phyloP scores from a whole-genome alignment of 2,797 vertebrate species.

The Distichodus sexfasciatus region DNA sequence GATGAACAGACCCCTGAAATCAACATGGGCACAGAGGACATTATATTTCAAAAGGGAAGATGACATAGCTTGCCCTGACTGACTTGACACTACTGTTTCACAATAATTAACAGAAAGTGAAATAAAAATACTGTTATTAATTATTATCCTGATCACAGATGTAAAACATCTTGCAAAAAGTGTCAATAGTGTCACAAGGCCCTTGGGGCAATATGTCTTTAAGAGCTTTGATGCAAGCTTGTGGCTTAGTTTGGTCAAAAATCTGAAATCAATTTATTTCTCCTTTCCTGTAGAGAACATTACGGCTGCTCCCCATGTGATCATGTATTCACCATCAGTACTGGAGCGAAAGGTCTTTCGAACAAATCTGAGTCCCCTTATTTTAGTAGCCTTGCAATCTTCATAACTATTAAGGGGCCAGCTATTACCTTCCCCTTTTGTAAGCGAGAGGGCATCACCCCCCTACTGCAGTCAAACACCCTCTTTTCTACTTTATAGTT shows the following conservation, averaged over 20 bases:
- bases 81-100: neutral
- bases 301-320: too few species aligned
- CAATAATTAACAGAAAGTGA: neutral
- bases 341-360: neutral
- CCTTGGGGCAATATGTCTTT: constrained; percentile 35
- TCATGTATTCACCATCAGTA: neutral
- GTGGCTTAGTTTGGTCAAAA: constrained; percentile 16
- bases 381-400: constrained; percentile 45
- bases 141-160: constrained; percentile 31
- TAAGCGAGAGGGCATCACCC: neutral
- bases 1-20: neutral
- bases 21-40: neutral
- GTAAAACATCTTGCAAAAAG: constrained; percentile 38
- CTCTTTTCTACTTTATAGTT: neutral
- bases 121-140: neutral
- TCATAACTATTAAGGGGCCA: constrained; percentile 27
- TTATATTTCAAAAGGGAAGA: neutral
- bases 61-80: neutral
- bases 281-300: constrained; percentile 26
- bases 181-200: constrained; percentile 44
- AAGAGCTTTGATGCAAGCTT: constrained; percentile 36
- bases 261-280: constrained; percentile 8
- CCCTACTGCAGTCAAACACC: neutral
- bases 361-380: constrained; percentile 27
- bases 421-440: constrained; percentile 13